Evolutionary conservation across 2,113 vertebrate genomes (phyloP), one percentile per base, ranked within the genome.

Genomic region (Leuciscus idus): DNA sequence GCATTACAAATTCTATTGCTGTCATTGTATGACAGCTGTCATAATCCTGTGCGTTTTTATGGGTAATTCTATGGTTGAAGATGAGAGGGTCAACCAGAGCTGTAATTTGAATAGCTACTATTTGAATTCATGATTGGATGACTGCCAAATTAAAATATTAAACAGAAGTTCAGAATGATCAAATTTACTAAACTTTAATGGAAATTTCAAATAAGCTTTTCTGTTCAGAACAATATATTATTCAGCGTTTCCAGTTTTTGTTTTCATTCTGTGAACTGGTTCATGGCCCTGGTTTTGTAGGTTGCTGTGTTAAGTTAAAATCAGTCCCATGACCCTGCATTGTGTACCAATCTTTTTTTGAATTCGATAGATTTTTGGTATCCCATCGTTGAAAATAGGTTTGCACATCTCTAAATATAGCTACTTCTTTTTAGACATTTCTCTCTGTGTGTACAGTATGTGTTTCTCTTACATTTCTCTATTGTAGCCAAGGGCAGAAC

Each of bases 401-500:
- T 28, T 66, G 1, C 15, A 68, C 15, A 68, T 68, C 33, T 6
- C 30, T 68, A 33, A 17, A 68, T 33, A 68, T 33, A 66, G 64
- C 28, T 17, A 17, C 62, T 66, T 19, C 6, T 19, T 9, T 70
- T 70, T 4, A 11, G 8, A 70, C 17, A 39, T 68, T 19, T 11
- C 9, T 70, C 8, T 70, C 0, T 83, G 64, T 72, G 26, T 70
- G 13, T 21, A n/a, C n/a, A n/a, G n/a, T n/a, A 6, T 83, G n/a
- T 52, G 15, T 62, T 30, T 76, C 23, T 30, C 15, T 62, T 48
- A 23, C 23, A 5, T 33, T 11, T 84, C 17, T 57, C 11, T 13
- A 26, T 59, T 28, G n/a, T 75, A 48, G 55, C 64, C 59, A 64
- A 43, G 23, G 64, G 62, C 39, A 86, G 50, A 86, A 68, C 30